Base-by-base conservation (phyloP, 1,140 invertebrate species). In the Penaeus indicus region DNA sequence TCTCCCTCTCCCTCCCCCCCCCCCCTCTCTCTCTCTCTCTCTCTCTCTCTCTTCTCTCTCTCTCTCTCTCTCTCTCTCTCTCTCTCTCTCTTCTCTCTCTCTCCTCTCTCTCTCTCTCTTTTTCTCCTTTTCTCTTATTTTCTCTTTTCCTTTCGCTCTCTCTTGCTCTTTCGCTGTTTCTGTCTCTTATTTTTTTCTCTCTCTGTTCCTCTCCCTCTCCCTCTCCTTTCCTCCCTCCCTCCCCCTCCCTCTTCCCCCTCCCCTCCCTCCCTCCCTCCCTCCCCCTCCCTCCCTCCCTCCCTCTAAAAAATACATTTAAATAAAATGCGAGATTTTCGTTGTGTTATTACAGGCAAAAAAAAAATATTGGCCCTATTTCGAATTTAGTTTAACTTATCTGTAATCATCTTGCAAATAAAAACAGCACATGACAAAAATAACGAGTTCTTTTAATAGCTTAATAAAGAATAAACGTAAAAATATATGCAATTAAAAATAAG, bases 131-230 rank as follows among this genome's bases (percentile, higher is more conserved):
- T 67, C 64, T 67, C 4, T 64, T n/a, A 21, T n/a, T 64, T n/a
- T 64, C 63, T 64, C 63, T 64, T n/a, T 64, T n/a, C n/a, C 63
- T 64, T n/a, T 64, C 63, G 19, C 63, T 64, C 63, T 64, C 63
- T 64, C 63, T 64, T 69, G 21, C 27, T 69, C 27, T 69, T 69
- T 69, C 67, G n/a, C n/a, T 64, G 19, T 64, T n/a, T 19, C 27
- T 22, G 22, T 69, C 10, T 27, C 10, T 10, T 69, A 22, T 69
- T 27, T 13, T 27, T 69, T 27, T 69, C 67, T 69, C 67, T 69
- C 67, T 69, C 67, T 69, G 22, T 69, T 27, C 27, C 67, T 69
- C 67, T 69, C 67, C 27, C 67, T 69, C 67, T 69, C 64, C 27
- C 64, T 67, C 64, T 67, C 64, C 27, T 25, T 69, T 27, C 27